Evolutionary conservation across 2,888 invertebrate genomes (phyloP).

Genomic region (Plagiodera versicolora): DNA sequence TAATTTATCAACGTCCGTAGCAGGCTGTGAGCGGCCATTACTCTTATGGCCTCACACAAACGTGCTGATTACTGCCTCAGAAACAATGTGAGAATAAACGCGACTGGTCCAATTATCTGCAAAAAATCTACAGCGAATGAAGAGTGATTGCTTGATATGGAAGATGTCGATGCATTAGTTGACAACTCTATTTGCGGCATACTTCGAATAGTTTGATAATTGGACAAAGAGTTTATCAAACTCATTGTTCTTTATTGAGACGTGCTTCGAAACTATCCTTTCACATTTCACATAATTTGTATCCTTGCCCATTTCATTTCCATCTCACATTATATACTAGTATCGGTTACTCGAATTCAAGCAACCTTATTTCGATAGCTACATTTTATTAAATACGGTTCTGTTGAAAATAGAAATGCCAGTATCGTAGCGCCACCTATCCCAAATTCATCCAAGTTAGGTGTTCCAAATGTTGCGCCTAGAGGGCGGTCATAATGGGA

Average conservation of each 20-base stretch:
- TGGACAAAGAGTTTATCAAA: neutral
- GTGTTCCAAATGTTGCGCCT: constrained; percentile 9
- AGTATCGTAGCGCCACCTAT: constrained; percentile 19
- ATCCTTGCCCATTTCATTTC: too few species aligned
- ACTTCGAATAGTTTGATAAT: neutral
- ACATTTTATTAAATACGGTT: neutral
- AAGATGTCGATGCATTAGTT: constrained; percentile 2
- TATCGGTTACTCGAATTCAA: too few species aligned
- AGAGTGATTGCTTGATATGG: constrained; percentile 2
- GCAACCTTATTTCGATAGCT: too few species aligned
- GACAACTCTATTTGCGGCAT: constrained; percentile 7
- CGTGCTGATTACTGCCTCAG: constrained; percentile 49
- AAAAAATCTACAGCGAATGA: constrained; percentile 17
- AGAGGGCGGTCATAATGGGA: constrained; percentile 19
- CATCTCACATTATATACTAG: too few species aligned
- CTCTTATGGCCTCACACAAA: constrained; percentile 49
- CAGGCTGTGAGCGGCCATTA: constrained; percentile 44
- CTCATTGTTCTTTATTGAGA: neutral
- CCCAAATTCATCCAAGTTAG: constrained; percentile 4
- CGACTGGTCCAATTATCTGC: constrained; percentile 31
- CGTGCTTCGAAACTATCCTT: neutral
- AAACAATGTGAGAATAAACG: constrained; percentile 46
- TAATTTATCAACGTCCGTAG: constrained; percentile 50
- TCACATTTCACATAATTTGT: too few species aligned
- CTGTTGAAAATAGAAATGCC: neutral